Evolutionary conservation across 2,797 vertebrate species (phyloP).

Genomic region (Lates japonicus): DNA sequence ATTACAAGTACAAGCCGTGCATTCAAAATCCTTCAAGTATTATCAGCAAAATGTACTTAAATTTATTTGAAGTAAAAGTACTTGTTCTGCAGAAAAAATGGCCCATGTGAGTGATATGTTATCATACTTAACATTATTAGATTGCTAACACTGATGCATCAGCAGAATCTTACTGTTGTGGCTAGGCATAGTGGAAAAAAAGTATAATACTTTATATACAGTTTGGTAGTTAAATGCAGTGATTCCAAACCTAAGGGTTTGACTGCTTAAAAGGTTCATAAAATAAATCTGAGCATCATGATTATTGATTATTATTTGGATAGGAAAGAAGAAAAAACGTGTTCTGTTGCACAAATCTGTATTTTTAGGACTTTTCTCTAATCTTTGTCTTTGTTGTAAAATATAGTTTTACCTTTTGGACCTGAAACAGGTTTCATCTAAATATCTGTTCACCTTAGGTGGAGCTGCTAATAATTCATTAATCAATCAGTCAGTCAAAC

Average conservation of each 20-base stretch:
- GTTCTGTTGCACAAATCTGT: neutral
- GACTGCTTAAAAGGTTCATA: neutral
- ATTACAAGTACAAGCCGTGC: neutral
- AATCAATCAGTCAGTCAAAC: conserved; percentile 10
- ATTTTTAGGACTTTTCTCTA: neutral
- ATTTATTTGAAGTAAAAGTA: neutral
- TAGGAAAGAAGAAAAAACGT: conserved; percentile 5
- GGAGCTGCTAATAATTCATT: neutral
- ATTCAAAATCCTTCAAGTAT: neutral
- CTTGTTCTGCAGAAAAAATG: neutral
- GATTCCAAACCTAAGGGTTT: neutral
- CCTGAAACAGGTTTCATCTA: neutral
- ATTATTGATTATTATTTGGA: neutral
- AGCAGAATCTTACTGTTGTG: neutral
- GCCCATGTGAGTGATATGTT: neutral
- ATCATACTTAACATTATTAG: neutral
- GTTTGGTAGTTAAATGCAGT: neutral
- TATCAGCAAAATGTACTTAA: neutral
- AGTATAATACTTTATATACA: neutral
- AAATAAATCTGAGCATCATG: neutral
- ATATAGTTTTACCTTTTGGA: neutral
- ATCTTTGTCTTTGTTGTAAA: neutral
- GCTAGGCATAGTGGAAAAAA: neutral
- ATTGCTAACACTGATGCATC: neutral
- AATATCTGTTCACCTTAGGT: neutral